Evolutionary conservation across 1,140 invertebrate species (phyloP), one percentile per base, ranked within the genome.

Genomic region (Panagrolaimus sp.): DNA sequence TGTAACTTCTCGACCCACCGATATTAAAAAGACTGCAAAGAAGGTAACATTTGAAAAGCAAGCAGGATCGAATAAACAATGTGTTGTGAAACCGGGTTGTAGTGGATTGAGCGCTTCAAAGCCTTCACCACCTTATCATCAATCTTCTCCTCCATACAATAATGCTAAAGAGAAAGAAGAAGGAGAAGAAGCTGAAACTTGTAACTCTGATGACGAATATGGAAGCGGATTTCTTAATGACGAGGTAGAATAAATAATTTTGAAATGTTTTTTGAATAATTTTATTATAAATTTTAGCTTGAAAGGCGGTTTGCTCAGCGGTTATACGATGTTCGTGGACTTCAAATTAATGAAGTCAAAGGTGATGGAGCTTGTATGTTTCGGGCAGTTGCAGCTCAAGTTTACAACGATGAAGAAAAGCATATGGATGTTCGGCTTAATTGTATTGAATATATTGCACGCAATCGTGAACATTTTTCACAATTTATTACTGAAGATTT

Each of bases 351-450:
- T 81, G 88, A 90, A 73, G 93, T 94, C 88, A 89, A 88, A 68
- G 91, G 93, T 84, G 92, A 95, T 85, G 93, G 92, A n/a, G 91
- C 92, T 28, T 95, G 92, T 83, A 83, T 95, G 9, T 95, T 95
- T 83, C 86, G 93, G 77, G 90, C 93, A 21, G 67, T 72, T 45
- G 91, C 92, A 71, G 91, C 94, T 85, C 92, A 94, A 86, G 89
- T 95, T 43, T 94, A 91, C 84, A 92, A 93, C 6, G 91, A 94
- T 84, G 90, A 94, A 85, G 92, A 93, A 78, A 92, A 94, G 90
- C 92, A 95, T 84, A 86, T 87, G 68, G 86, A 89, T 69, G 90
- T 94, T 21, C 86, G 92, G 45, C 89, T 90, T 78, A 88, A 91
- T 75, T 94, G 92, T 83, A 92, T 94, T 89, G 92, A 95, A 85